Evolutionary conservation across 2,888 invertebrate species (phyloP).

Genomic region (Cosmia trapezina): DNA sequence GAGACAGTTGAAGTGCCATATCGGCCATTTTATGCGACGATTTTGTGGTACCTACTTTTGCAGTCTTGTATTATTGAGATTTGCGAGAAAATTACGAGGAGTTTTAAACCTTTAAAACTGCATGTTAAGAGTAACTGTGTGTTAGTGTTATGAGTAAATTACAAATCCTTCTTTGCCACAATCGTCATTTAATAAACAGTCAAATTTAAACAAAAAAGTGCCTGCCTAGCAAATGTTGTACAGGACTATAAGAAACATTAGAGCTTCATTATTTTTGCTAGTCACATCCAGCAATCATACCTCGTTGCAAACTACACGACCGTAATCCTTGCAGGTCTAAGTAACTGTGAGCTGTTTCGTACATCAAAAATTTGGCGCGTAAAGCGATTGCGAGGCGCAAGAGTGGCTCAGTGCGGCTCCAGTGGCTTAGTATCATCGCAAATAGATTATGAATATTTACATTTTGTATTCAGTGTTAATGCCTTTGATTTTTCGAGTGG

Average conservation of each 20-base stretch:
- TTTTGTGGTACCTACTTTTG: no score
- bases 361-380: constrained; percentile 71
- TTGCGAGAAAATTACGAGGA: no score
- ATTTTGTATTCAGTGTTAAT: constrained; percentile 29
- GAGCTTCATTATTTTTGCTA: neutral
- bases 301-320: constrained; percentile 34
- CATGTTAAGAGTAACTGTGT: no score
- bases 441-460: constrained; percentile 56
- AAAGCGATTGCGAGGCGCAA: constrained; percentile 61
- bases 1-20: no score
- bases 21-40: no score
- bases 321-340: constrained; percentile 53
- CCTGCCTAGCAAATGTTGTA: neutral
- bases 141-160: no score
- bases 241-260: neutral
- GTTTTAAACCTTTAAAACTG: no score
- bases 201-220: neutral
- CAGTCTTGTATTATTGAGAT: no score
- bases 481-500: constrained; percentile 39
- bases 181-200: neutral
- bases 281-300: constrained; percentile 51
- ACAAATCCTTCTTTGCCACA: neutral
- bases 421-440: constrained; percentile 52
- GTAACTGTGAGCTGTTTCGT: constrained; percentile 56
- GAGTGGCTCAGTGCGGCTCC: constrained; percentile 28